Evolutionary conservation across 2,888 invertebrate species (phyloP), one percentile per base, ranked within the genome.

Genomic region (Erebia palarica): DNA sequence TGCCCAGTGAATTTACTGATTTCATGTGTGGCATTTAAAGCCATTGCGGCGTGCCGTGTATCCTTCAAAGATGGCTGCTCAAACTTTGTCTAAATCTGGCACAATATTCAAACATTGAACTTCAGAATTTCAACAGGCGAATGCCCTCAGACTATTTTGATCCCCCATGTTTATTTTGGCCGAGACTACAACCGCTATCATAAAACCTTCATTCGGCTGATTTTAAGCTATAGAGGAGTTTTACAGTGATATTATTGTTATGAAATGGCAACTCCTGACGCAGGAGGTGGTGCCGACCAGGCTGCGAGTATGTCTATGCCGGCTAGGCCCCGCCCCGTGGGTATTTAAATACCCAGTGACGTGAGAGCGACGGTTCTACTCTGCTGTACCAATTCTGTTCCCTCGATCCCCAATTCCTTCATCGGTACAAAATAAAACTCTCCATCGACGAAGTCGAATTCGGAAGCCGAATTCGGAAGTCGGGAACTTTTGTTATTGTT

Each of bases 391-490:
- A 79, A 77, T 75, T 76, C 74, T 16, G 75, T 76, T 85, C 87
- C 88, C 90, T 89, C 86, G 87, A 87, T 88, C 84, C 83, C 79
- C 77, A 78, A 81, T 86, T 86, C 87, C 86, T 90, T 88, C 87
- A 84, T 81, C 80, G 80, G 77, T 77, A 76, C 78, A 80, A 79
- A 79, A 78, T 66, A 61, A 44, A 81, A 81, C 77, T 76, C 78
- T 75, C 80, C 86, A 84, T 86, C 83, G 86, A 87, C 86, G 86
- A 80, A 81, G n/a, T 47, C 8, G 8, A 63, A 13, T 18, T 5
- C 18, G 44, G 18, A 61, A 18, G 42, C 61, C 8, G 8, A 63
- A 13, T 18, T 5, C 18, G 44, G 18, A 61, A 18, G 42, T 7
- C n/a, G 11, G 14, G 14, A n/a, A 59, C 14, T 36, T 5, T 36